phyloP scores from a whole-genome alignment of 2,888 invertebrate species.

The Scaptodrosophila latifasciaeformis region DNA sequence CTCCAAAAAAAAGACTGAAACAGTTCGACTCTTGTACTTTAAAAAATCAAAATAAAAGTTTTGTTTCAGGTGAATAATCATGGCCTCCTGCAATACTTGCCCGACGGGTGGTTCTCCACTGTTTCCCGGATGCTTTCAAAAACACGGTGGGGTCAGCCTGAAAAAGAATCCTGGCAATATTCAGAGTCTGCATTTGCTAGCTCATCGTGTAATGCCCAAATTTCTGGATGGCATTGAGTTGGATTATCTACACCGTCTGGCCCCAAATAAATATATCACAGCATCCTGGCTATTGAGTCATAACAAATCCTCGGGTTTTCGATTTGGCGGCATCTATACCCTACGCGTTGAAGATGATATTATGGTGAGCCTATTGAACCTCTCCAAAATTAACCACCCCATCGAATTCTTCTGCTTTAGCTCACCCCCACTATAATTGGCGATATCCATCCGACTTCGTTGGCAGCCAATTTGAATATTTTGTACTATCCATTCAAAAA shows the following conservation, averaged over 20 bases:
- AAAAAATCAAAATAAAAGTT: too few relatives aligned
- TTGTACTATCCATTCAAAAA: slow-evolving; percentile 68
- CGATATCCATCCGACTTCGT: slow-evolving; percentile 72
- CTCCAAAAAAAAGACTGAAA: not conserved
- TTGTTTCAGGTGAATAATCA: too few relatives aligned
- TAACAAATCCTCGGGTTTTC: slow-evolving; percentile 70
- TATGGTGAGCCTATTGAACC: slow-evolving; percentile 54
- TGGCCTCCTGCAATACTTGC: slow-evolving; percentile 46
- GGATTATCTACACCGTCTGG: slow-evolving; percentile 63
- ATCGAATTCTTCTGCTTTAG: slow-evolving; percentile 34
- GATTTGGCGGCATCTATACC: slow-evolving; percentile 72
- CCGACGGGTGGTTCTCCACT: slow-evolving; percentile 35
- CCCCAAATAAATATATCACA: slow-evolving; percentile 66
- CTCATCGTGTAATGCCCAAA: slow-evolving; percentile 72
- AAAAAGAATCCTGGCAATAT: slow-evolving; percentile 73
- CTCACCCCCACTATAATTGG: slow-evolving; percentile 71
- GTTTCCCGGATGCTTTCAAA: slow-evolving; percentile 69
- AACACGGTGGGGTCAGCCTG: slow-evolving; percentile 51
- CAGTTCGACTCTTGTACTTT: too few relatives aligned
- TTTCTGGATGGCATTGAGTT: slow-evolving; percentile 73
- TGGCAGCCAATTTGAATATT: slow-evolving; percentile 71
- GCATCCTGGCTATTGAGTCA: slow-evolving; percentile 72
- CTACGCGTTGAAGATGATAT: slow-evolving; percentile 57
- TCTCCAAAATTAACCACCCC: not conserved
- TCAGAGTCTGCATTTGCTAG: slow-evolving; percentile 68